Conservation (phyloP, 2,888 invertebrate species). For the Caradrina clavipalpis region DNA sequence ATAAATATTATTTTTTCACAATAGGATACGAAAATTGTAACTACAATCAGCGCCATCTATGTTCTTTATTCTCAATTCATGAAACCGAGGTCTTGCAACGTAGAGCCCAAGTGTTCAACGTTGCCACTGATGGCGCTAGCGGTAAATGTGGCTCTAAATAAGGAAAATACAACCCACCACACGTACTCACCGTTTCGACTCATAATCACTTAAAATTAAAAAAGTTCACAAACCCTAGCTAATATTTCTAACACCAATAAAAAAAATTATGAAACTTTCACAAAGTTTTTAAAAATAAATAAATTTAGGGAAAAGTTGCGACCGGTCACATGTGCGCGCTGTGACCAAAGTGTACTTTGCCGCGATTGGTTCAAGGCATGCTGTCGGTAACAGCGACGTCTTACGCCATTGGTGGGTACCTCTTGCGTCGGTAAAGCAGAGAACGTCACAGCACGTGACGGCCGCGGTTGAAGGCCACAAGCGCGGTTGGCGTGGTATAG, state of each 20-base stretch:
- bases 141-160: conserved; percentile 56
- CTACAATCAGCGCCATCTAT: conserved; percentile 72
- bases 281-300: conserved; percentile 53
- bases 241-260: conserved; percentile 43
- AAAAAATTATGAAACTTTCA: conserved; percentile 50
- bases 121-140: conserved; percentile 68
- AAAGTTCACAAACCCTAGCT: conserved; percentile 34
- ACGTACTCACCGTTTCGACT: conserved; percentile 81
- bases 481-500: conserved; percentile 25
- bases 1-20: not conserved
- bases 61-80: not conserved
- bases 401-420: conserved; percentile 71
- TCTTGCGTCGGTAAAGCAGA: conserved; percentile 74
- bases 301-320: conserved; percentile 61
- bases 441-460: conserved; percentile 78
- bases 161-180: conserved; percentile 54
- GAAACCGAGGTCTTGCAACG: not conserved
- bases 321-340: conserved; percentile 87
- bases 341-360: conserved; percentile 72
- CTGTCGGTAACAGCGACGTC: conserved; percentile 70
- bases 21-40: not conserved
- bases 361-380: conserved; percentile 74
- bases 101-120: conserved; percentile 31
- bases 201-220: conserved; percentile 71
- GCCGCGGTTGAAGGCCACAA: conserved; percentile 65